Evolutionary conservation across 2,113 vertebrate genomes (phyloP), one percentile per base, ranked within the genome.

Genomic region (Apteryx owenii): DNA sequence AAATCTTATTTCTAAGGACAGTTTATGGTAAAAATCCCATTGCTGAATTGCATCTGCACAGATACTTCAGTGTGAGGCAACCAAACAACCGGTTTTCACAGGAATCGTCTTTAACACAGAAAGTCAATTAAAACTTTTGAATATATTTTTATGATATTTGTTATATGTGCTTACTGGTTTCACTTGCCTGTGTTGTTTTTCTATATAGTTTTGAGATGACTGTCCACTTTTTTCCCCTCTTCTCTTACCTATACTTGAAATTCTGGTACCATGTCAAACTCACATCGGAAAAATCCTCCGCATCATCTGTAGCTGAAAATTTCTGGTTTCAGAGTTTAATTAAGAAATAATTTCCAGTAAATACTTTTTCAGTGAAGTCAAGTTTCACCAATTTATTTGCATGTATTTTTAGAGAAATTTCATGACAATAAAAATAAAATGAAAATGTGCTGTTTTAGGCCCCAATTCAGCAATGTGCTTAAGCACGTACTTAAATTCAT

Each of bases 341-440:
- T 54, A 92, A 76, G 42, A 80, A 84, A 76, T 80, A 1, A 82
- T 79, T 88, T 90, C 78, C 60, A 72, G 48, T 58, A 85, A 92
- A 85, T 81, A 21, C 10, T 83, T 68, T 75, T 51, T 16, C 17
- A 76, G 12, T 23, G 19, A 96, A 85, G 76, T 82, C 12, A 56
- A 68, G 58, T 93, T 93, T 94, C 62, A 92, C 28, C 23, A 22
- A 66, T 21, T 76, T 73, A 81, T 95, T 94, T 97, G 69, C 40
- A 33, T 75, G 42, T 14, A 5, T 78, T 70, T 83, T 79, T 85
- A 46, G 89, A 82, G 78, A 88, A 54, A 46, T 73, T 62, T 69
- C 44, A 40, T 73, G 29, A 81, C 87, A 89, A 81, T 42, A 71
- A 53, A 91, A 94, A 50, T 62, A 75, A 94, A 92, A 95, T 29